phyloP scores from a whole-genome alignment of 2,888 invertebrate genomes.

The Ormyrus thymus region DNA sequence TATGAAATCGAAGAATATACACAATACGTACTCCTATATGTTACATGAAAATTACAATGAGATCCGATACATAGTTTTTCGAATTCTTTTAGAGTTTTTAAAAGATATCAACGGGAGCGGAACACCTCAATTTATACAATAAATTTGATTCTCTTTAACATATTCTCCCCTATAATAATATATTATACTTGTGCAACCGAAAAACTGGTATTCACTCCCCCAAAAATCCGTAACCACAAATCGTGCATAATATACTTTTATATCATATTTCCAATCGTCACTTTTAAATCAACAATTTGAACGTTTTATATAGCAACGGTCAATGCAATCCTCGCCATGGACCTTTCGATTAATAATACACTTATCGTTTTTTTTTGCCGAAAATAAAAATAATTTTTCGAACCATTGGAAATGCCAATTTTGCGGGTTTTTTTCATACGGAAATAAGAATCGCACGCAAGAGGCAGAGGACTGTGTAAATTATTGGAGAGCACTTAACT shows the following conservation, averaged over 20 bases:
- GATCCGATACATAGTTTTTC: slow-evolving; percentile 33
- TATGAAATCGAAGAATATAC: slow-evolving; percentile 37
- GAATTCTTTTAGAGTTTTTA: slow-evolving; percentile 31
- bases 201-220: not conserved
- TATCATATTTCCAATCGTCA: slow-evolving; percentile 5
- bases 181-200: slow-evolving; percentile 15
- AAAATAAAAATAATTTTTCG: not conserved
- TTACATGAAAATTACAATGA: slow-evolving; percentile 53
- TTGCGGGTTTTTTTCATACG: slow-evolving; percentile 12
- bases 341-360: slow-evolving; percentile 4
- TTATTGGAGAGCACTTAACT: slow-evolving; percentile 12
- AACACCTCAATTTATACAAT: slow-evolving; percentile 25
- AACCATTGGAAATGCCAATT: slow-evolving; percentile 11
- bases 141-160: not conserved
- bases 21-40: slow-evolving; percentile 42
- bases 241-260: slow-evolving; percentile 11
- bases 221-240: slow-evolving; percentile 25
- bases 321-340: slow-evolving; percentile 35
- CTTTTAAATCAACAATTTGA: slow-evolving; percentile 29
- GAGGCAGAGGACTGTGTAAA: not conserved
- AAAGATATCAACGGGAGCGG: slow-evolving; percentile 34
- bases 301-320: slow-evolving; percentile 41
- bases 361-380: not conserved
- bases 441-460: not conserved
- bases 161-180: slow-evolving; percentile 11